Conservation (phyloP, 2,797 vertebrate species). For the Neoniphon sammara region DNA sequence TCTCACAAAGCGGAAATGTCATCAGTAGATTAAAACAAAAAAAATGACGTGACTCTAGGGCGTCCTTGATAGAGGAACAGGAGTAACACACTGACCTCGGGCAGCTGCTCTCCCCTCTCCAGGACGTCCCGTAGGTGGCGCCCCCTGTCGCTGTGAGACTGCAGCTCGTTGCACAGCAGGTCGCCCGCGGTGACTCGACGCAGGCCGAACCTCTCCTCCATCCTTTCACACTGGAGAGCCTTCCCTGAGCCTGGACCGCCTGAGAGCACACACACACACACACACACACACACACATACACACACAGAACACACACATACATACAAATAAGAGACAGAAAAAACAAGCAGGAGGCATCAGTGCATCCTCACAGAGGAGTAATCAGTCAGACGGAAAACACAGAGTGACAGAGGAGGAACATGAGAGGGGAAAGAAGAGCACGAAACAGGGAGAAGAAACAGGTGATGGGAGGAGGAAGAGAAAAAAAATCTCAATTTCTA, state of each 20-base stretch:
- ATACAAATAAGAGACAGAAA: background rate
- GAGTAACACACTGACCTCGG: slow-evolving; percentile 79
- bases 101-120: slow-evolving; percentile 87
- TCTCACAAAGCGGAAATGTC: too few relatives aligned
- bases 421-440: slow-evolving; percentile 18
- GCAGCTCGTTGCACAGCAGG: slow-evolving; percentile 87
- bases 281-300: slow-evolving; percentile 11
- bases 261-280: slow-evolving; percentile 39
- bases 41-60: too few relatives aligned
- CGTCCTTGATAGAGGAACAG: background rate
- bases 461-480: too few relatives aligned
- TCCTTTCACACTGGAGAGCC: slow-evolving; percentile 87
- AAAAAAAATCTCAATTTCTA: background rate
- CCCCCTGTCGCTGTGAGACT: slow-evolving; percentile 86
- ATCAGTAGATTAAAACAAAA: too few relatives aligned
- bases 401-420: slow-evolving; percentile 14
- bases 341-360: slow-evolving; percentile 5
- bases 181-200: slow-evolving; percentile 82
- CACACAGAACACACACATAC: slow-evolving; percentile 26
- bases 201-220: slow-evolving; percentile 89
- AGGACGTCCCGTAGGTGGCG: slow-evolving; percentile 85
- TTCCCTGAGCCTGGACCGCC: slow-evolving; percentile 95
- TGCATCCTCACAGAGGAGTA: background rate
- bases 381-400: slow-evolving; percentile 13
- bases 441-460: background rate